Evolutionary conservation across 1,140 invertebrate genomes (phyloP), one percentile per base, ranked within the genome.

Genomic region (Stegodyphus dumicola): DNA sequence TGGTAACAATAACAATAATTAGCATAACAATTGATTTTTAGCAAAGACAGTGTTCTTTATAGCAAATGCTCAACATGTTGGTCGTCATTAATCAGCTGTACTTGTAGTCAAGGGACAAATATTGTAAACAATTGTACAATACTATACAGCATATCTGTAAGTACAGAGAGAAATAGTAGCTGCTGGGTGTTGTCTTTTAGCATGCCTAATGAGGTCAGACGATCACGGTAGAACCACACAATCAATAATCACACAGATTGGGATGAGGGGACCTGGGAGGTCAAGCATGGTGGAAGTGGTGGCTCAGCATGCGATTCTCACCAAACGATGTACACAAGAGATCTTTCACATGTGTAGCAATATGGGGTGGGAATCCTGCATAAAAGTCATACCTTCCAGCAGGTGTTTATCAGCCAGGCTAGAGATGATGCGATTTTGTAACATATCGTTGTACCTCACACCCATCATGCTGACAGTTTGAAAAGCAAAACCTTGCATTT

Each of bases 361-460:
- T 67, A 67, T 67, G 65, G 65, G 65, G 7, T 67, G 65, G 65
- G 65, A 67, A 18, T 15, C 6, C 65, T 67, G 65, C 17, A 67
- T 67, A 67, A 67, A 67, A 67, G n/a, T 67, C 65, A 7, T 17
- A 18, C 65, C 76, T 7, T 17, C n/a, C n/a, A 69, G 49, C 6
- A 77, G 7, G 15, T 56, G 18, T 52, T 48, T 52, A 18, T 54
- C 49, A 11, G 10, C 9, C 9, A 77, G 54, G 54, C 33, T 6
- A 51, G 75, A 52, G 15, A 52, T 52, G 75, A 77, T 64, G 75
- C 7, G 15, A 15, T 52, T 15, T 9, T 60, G 9, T 54, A 77
- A 56, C 33, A 77, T 53, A 10, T 15, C 33, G 1, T 6, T 17
- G 54, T 60, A 77, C 75, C 54, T 18, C 18, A 0, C 48, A 60